phyloP scores from a whole-genome alignment of 2,797 vertebrate genomes.

The Fringilla coelebs region DNA sequence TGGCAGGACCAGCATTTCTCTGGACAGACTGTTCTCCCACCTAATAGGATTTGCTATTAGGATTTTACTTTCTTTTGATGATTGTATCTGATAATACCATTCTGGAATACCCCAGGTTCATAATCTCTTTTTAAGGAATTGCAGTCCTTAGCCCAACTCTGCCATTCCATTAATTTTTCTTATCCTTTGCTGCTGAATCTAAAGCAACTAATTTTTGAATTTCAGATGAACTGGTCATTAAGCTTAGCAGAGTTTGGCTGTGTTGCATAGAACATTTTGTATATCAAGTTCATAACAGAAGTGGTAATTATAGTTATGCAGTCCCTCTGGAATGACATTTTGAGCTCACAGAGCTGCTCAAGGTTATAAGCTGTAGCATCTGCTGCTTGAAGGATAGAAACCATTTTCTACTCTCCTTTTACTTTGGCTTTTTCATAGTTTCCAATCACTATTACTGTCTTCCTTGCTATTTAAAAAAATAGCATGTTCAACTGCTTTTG shows the following conservation, averaged over 20 bases:
- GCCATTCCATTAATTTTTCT: not conserved
- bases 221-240: not conserved
- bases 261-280: not conserved
- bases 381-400: not conserved
- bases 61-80: not conserved
- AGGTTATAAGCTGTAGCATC: not conserved
- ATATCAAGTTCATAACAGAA: not conserved
- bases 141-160: not conserved
- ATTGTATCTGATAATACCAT: not conserved
- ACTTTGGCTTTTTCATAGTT: not conserved
- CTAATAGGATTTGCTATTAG: not conserved
- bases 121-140: not conserved
- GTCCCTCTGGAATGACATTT: not conserved
- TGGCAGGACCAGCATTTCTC: not conserved
- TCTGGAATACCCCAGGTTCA: not conserved
- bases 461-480: not conserved
- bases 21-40: not conserved
- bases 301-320: not conserved
- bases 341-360: not conserved
- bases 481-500: not conserved
- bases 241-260: not conserved
- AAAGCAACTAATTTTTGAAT: not conserved
- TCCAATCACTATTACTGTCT: not conserved
- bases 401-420: not conserved
- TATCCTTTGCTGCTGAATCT: not conserved